phyloP scores from a whole-genome alignment of 2,888 invertebrate genomes.

The Cheilosia impressa region DNA sequence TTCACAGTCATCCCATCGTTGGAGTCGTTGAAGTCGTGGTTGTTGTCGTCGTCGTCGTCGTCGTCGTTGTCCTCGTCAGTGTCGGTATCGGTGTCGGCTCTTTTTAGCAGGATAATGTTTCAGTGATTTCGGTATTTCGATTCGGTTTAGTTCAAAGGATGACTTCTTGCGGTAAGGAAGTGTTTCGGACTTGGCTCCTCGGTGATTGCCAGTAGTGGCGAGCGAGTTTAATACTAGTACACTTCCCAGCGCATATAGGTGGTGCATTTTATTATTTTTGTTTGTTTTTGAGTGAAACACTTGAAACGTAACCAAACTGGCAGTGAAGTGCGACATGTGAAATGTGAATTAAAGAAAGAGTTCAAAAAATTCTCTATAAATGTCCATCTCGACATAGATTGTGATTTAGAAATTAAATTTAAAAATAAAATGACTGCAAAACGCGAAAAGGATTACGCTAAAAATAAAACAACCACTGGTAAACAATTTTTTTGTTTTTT shows the following conservation, averaged over 20 bases:
- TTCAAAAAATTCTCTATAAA: conserved; percentile 28
- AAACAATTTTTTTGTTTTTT: conserved; percentile 72
- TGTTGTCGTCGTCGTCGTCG: conserved; percentile 65
- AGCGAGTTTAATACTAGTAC: conserved; percentile 52
- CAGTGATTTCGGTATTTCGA: conserved; percentile 68
- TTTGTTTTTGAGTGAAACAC: conserved; percentile 52
- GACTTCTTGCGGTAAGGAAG: conserved; percentile 76
- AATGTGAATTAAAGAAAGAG: conserved; percentile 21
- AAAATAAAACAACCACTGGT: conserved; percentile 81
- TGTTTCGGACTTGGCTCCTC: conserved; percentile 69
- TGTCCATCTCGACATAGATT: conserved; percentile 45
- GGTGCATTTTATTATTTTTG: conserved; percentile 48
- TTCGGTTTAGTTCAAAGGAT: conserved; percentile 76
- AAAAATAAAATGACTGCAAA: conserved; percentile 82
- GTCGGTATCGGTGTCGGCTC: conserved; percentile 77
- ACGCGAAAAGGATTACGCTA: conserved; percentile 82
- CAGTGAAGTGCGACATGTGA: conserved; percentile 18
- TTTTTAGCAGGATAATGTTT: conserved; percentile 74
- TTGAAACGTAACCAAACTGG: conserved; percentile 37
- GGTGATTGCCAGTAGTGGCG: conserved; percentile 43
- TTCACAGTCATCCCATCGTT: conserved; percentile 72
- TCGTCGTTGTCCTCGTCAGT: conserved; percentile 77
- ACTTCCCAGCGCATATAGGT: conserved; percentile 11
- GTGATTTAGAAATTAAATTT: conserved; percentile 45
- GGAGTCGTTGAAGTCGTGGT: conserved; percentile 59